Conservation (phyloP, 2,113 vertebrate genomes). For the Scophthalmus maximus region DNA sequence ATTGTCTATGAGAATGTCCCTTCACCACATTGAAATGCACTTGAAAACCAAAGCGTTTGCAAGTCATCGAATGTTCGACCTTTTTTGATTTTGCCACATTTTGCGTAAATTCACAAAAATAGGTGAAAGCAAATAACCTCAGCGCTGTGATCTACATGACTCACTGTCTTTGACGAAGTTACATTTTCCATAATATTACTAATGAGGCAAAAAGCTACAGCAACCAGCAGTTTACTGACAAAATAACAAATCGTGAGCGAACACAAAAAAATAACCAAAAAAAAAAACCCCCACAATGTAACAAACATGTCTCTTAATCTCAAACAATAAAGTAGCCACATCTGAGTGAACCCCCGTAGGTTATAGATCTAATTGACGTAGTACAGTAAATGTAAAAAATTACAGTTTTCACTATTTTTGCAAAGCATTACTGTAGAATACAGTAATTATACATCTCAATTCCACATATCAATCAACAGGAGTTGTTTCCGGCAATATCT, state of each 20-base stretch:
- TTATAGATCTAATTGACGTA: not conserved
- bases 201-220: constrained; percentile 33
- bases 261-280: constrained; percentile 20
- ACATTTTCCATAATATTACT: too few relatives aligned
- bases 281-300: constrained; percentile 30
- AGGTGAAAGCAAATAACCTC: not conserved
- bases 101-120: too few relatives aligned
- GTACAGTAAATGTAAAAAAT: constrained; percentile 17
- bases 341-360: not conserved
- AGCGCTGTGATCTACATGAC: not conserved
- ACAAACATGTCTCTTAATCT: constrained; percentile 20
- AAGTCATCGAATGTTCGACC: not conserved
- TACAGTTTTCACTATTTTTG: constrained; percentile 17
- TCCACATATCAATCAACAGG: constrained; percentile 1
- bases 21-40: too few relatives aligned
- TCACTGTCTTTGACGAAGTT: not conserved
- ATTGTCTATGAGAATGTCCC: not conserved
- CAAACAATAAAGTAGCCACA: constrained; percentile 16
- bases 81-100: not conserved
- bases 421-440: constrained; percentile 13
- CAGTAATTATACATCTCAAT: constrained; percentile 1
- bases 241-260: constrained; percentile 36
- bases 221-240: constrained; percentile 52
- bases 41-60: not conserved
- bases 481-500: constrained; percentile 1